These are phyloP conservation scores for Chaetogeoica ovagalla DNA, from an alignment of 2,888 invertebrate species.

Conservation along the genomic window DNA sequence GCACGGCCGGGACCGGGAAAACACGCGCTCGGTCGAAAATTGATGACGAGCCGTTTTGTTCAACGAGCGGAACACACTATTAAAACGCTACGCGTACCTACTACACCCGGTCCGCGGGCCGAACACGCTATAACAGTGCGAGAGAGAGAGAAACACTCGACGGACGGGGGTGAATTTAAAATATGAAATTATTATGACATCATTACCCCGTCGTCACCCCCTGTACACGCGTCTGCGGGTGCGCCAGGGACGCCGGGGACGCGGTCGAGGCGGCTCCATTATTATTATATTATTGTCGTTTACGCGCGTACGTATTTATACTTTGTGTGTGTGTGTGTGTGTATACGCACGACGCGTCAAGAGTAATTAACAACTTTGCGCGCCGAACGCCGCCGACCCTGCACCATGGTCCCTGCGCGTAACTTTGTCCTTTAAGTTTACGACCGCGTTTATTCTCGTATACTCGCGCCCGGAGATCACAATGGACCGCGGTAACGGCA, in stretches of 20 bases:
- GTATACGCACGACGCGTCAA: slow-evolving; percentile 28
- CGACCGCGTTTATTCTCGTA: slow-evolving; percentile 13
- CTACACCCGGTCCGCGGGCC: too few species aligned
- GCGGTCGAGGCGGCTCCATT: slow-evolving; percentile 38
- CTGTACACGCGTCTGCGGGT: too few species aligned
- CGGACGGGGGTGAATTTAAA: not conserved
- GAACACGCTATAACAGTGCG: too few species aligned
- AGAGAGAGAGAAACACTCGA: not conserved
- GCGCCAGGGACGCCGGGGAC: not conserved
- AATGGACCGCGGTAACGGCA: too few species aligned
- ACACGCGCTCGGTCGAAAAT: not conserved
- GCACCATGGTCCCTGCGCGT: not conserved
- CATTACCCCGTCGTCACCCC: slow-evolving; percentile 32
- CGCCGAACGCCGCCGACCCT: slow-evolving; percentile 2
- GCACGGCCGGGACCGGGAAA: too few species aligned
- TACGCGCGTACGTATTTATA: too few species aligned
- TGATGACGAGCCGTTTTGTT: slow-evolving; percentile 3
- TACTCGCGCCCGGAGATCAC: too few species aligned
- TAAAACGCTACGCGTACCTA: too few species aligned
- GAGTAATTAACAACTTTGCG: slow-evolving; percentile 52
- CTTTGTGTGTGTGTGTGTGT: not conserved
- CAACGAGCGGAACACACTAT: not conserved
- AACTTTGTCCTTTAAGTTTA: slow-evolving; percentile 37
- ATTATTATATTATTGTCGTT: not conserved
- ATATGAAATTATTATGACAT: slow-evolving; percentile 49